Evolutionary conservation across 1,140 invertebrate species (phyloP).

Genomic region (Hylyphantes graminicola): DNA sequence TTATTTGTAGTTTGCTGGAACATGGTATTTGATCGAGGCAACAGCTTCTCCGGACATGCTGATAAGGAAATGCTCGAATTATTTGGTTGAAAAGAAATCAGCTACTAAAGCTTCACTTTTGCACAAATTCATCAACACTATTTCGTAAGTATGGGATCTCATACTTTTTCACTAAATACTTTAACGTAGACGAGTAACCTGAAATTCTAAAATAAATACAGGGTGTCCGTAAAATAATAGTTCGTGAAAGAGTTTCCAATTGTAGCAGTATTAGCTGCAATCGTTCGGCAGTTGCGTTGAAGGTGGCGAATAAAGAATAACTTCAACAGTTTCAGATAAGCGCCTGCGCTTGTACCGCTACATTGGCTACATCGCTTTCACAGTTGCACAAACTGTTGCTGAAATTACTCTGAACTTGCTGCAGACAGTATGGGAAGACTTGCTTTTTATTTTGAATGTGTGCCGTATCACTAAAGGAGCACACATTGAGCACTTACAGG

Average conservation of each 20-base stretch:
- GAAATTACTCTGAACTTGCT: too few relatives aligned
- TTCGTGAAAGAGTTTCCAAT: not conserved
- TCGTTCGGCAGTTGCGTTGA: too few relatives aligned
- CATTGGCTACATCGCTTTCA: too few relatives aligned
- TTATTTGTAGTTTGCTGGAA: constrained; percentile 24
- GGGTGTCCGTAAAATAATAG: not conserved
- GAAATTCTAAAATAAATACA: not conserved
- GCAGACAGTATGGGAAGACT: too few relatives aligned
- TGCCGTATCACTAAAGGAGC: too few relatives aligned
- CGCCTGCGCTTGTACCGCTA: too few relatives aligned
- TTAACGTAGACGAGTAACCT: not conserved
- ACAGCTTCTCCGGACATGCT: constrained; percentile 7
- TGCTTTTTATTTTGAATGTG: too few relatives aligned
- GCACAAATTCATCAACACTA: constrained; percentile 23
- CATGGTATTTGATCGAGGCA: constrained; percentile 41
- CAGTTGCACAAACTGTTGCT: too few relatives aligned
- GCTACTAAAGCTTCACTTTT: constrained; percentile 16
- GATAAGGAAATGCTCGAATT: constrained; percentile 16
- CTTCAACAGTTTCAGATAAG: too few relatives aligned
- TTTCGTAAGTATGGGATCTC: constrained; percentile 25
- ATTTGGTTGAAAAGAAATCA: constrained; percentile 26
- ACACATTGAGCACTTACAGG: too few relatives aligned
- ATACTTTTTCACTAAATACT: not conserved
- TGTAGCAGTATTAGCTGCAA: not conserved
- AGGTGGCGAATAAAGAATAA: too few relatives aligned